Base-by-base conservation (phyloP, 35 echinoderm and acorn worm species). In the Amphiura filiformis region DNA sequence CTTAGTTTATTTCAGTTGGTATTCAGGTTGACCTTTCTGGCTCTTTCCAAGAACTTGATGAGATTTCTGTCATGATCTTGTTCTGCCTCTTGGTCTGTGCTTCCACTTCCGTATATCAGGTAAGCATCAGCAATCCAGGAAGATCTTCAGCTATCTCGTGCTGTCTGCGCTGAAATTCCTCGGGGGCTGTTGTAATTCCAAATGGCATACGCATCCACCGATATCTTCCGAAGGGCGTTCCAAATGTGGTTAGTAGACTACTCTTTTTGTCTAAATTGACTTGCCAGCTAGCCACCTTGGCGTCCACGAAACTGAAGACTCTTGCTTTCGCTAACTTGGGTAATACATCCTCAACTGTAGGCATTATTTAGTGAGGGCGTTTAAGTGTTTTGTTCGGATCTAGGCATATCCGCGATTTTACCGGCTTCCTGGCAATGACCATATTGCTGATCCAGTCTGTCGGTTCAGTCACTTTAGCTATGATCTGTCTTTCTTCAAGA, bases 141-240 rank as follows among this genome's bases (percentile, higher is more conserved):
- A 92, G 91, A 0, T 47, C 92, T 79, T 91, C 82, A 26, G 82
- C 17, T 1, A 82, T 82, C 47, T 84, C 79, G 35, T 89, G 87
- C 87, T 93, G 86, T 11, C 78, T 34, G 80, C 88, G 39, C 81
- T 94, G 92, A 49, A 85, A 91, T 82, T 87, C 88, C 37, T 91
- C 78, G 4, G 92, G 88, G 35, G 83, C 92, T 52, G 88, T 80
- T 5, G 82, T 34, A 65, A 82, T 91, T 22, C 82, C 83, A 56
- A 94, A 90, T 32, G 82, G 77, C 88, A 94, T 92, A 15, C 86
- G 39, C 14, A 41, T 61, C 79, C 81, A 95, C 36, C 92, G 39
- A 77, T 90, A 90, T 36, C 88, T 78, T 32, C 88, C 83, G 26
- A 90, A 86, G 13, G 88, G 82, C 31, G 88, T 81, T n/a, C n/a